Base-by-base conservation (phyloP, 2,888 invertebrate genomes). In the Melanostoma scalare region DNA sequence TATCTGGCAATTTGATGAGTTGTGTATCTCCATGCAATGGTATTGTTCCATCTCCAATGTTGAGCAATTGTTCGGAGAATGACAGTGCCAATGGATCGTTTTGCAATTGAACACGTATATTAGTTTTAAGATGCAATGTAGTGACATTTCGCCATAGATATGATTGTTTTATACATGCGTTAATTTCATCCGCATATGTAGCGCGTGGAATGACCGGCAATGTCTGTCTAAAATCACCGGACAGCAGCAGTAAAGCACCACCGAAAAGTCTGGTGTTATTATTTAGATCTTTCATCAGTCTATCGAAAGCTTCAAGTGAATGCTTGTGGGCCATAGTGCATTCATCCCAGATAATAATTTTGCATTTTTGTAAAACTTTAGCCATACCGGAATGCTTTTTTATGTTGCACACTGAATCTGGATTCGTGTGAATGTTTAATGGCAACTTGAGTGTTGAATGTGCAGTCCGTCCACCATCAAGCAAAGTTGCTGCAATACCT, bases 161-260 rank as follows among this genome's bases (percentile, higher is more conserved):
- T 48, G 78, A 84, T 55, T 74, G 56, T 55, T 78, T 84, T 6
- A 78, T n/a, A 52, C 74, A 88, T 56, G 87, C 87, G 44, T 88
- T 86, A 1, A 87, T 30, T 46, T 87, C 87, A 86, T 87, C 88
- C n/a, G 87, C 86, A 1, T 74, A 36, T 3, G 88, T 87, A 42
- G 85, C 86, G 71, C 85, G 63, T 52, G 86, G 72, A 53, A 88
- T 85, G 5, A 87, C 86, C 48, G 87, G 87, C 35, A 89, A 69
- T 36, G 87, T 89, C 77, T 89, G 88, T 5, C 86, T 72, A 74
- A 88, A 89, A 86, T 88, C 88, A 69, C 88, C 88, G n/a, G 87
- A 67, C 36, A 87, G 80, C 56, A 87, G 53, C 40, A 88, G 71
- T 30, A 86, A 20, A 20, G 20, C 20, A 20, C 20, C 20, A 20